These are phyloP conservation scores for Antechinus stuartii DNA, from an alignment of 2,113 vertebrate genomes.

Conservation along the genomic window DNA sequence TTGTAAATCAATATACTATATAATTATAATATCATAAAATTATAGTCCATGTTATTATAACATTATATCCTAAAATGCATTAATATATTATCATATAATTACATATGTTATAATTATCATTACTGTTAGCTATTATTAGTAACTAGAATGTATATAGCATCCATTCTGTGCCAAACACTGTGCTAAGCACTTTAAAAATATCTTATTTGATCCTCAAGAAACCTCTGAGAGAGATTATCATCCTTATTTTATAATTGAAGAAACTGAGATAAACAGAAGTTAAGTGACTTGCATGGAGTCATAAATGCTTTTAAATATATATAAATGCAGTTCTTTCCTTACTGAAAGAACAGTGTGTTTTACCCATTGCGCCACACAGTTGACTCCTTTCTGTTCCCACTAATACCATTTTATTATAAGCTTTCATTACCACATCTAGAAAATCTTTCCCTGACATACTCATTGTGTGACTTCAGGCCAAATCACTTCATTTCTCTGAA, in stretches of 20 bases:
- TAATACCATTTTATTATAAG: not conserved
- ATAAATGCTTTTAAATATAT: not conserved
- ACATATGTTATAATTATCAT: not conserved
- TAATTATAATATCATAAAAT: too few relatives aligned
- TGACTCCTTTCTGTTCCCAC: not conserved
- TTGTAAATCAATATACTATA: too few relatives aligned
- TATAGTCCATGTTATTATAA: too few relatives aligned
- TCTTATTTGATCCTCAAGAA: too few relatives aligned
- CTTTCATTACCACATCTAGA: not conserved
- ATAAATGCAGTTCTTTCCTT: too few relatives aligned
- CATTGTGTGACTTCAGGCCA: not conserved
- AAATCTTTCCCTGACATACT: not conserved
- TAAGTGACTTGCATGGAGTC: too few relatives aligned
- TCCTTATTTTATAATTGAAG: too few relatives aligned
- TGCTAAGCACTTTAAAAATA: too few relatives aligned
- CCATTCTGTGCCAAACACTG: too few relatives aligned
- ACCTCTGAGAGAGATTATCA: too few relatives aligned
- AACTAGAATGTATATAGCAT: too few relatives aligned
- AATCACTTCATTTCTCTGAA: not conserved
- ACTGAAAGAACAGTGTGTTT: not conserved
- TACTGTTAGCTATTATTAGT: not conserved
- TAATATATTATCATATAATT: not conserved
- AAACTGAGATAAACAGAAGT: too few relatives aligned
- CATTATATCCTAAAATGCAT: not conserved
- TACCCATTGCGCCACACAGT: not conserved